Conservation (phyloP, 1,140 invertebrate species). For the Ladona fulva region DNA sequence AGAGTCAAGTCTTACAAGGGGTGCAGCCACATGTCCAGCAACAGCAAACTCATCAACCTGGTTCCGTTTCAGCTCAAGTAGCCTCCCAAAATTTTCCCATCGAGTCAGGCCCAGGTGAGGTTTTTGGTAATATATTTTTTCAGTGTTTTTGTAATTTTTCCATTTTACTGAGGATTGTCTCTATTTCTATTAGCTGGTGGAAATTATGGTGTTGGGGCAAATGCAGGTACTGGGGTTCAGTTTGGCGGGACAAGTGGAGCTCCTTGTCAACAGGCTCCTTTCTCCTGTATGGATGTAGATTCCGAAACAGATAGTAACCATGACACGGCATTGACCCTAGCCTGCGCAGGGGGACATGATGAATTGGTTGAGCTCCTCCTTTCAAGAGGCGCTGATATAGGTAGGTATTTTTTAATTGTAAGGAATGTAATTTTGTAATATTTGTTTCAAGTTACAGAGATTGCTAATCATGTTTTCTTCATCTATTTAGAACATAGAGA, state of each 20-base stretch:
- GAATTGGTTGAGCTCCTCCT: conserved; percentile 89
- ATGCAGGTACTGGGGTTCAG: conserved; percentile 9
- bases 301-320: conserved; percentile 96
- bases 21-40: background rate
- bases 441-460: background rate
- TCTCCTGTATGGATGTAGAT: conserved; percentile 79
- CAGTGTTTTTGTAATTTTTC: background rate
- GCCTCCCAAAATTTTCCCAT: background rate
- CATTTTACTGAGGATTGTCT: background rate
- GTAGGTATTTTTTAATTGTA: conserved; percentile 28
- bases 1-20: conserved; percentile 8
- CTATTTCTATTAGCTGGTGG: background rate
- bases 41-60: conserved; percentile 19
- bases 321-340: conserved; percentile 94
- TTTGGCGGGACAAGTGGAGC: background rate
- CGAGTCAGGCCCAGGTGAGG: conserved; percentile 15
- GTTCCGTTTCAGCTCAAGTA: conserved; percentile 6
- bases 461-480: background rate
- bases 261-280: conserved; percentile 33
- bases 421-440: background rate
- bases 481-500: conserved; percentile 76
- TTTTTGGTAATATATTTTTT: too few species aligned
- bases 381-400: conserved; percentile 82
- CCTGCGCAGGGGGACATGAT: conserved; percentile 93
- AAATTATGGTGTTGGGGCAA: background rate